Conservation (phyloP, 2,113 vertebrate species). For the Puffinus mauretanicus region DNA sequence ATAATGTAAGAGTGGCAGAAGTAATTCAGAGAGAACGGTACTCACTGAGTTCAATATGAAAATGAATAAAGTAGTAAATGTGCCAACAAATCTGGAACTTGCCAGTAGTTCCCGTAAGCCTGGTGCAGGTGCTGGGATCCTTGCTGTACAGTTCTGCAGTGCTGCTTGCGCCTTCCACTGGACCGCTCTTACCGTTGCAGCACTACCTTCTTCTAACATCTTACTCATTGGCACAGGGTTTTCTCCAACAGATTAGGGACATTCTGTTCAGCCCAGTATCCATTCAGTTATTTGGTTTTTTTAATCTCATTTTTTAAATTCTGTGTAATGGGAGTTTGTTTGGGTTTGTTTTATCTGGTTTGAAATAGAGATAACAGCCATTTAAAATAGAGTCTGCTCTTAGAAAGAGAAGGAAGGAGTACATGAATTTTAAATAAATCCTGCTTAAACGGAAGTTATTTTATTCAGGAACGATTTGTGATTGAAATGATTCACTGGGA, state of each 20-base stretch:
- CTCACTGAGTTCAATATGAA: background rate
- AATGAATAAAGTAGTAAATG: background rate
- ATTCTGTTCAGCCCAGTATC: background rate
- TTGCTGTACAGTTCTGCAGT: background rate
- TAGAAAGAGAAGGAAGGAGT: background rate
- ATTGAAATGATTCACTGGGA: background rate
- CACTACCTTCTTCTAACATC: background rate
- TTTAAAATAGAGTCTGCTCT: background rate
- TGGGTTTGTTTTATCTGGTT: background rate
- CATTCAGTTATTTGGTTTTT: background rate
- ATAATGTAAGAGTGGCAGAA: background rate
- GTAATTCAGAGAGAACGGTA: background rate
- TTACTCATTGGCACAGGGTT: background rate
- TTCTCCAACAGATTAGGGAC: background rate
- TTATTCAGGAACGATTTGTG: background rate
- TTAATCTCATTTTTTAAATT: background rate
- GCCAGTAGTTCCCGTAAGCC: background rate
- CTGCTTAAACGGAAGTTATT: background rate
- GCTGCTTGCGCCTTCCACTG: background rate
- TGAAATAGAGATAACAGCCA: background rate
- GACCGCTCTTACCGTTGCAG: background rate
- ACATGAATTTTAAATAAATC: slow-evolving; percentile 5
- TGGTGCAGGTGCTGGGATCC: background rate
- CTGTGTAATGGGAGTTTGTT: background rate
- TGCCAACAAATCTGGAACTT: background rate